A percentile compares a stretch with the other conserved stretches of the same genome.
These are phyloP conservation scores for Drosophila borborema DNA, from an alignment of 2,888 invertebrate genomes.

Conservation along the genomic window DNA sequence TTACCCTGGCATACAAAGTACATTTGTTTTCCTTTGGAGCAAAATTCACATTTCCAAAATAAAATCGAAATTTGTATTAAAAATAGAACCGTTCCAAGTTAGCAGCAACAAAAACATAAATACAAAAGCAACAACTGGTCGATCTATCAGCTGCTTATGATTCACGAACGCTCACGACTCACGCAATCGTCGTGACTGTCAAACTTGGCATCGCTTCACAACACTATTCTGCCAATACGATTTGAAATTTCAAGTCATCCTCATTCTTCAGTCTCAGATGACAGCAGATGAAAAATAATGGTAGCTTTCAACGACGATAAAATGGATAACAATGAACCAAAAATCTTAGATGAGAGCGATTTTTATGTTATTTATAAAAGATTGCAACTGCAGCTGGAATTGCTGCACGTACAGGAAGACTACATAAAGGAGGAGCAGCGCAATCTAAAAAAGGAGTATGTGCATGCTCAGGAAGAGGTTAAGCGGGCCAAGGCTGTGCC, in stretches of 20 bases:
- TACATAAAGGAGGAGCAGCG: slow-evolving; percentile 99
- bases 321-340: slow-evolving; percentile 10
- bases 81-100: slow-evolving; percentile 75
- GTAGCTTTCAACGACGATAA: slow-evolving; percentile 15
- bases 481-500: slow-evolving; percentile 99
- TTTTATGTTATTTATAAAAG: slow-evolving; percentile 98
- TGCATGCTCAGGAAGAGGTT: slow-evolving; percentile 99
- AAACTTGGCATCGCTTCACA: slow-evolving; percentile 11
- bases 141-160: slow-evolving; percentile 48
- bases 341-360: slow-evolving; percentile 92
- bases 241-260: slow-evolving; percentile 69
- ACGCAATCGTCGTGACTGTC: neutral
- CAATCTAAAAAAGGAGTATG: slow-evolving; percentile 98
- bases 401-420: slow-evolving; percentile 99
- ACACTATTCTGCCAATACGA: neutral
- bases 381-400: slow-evolving; percentile 97
- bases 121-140: slow-evolving; percentile 55
- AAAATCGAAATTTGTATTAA: slow-evolving; percentile 62
- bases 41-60: slow-evolving; percentile 69
- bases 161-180: slow-evolving; percentile 12
- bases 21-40: slow-evolving; percentile 36
- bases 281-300: slow-evolving; percentile 9
- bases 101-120: slow-evolving; percentile 31
- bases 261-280: slow-evolving; percentile 4
- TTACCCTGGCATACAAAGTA: slow-evolving; percentile 3